A percentile compares a stretch with the other conserved stretches of the same genome.
Conservation (phyloP, 2,113 vertebrate genomes). For the Etheostoma spectabile region DNA sequence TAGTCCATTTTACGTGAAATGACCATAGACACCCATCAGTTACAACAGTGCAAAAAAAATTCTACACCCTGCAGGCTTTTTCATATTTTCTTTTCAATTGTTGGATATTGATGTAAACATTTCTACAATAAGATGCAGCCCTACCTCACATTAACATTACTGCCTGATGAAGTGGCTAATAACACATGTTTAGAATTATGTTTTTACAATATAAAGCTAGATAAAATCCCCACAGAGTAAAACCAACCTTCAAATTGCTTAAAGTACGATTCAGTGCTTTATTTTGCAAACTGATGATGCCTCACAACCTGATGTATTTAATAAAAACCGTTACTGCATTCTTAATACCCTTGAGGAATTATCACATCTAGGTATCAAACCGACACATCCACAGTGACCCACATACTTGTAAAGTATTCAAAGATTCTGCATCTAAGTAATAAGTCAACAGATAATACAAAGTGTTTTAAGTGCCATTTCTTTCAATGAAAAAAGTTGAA, state of each 20-base stretch:
- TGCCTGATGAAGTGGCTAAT: background rate
- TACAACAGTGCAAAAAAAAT: too few relatives aligned
- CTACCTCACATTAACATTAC: background rate
- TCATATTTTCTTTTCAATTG: background rate
- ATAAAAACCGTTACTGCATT: conserved; percentile 1
- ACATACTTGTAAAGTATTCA: background rate
- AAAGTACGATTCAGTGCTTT: background rate
- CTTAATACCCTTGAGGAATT: conserved; percentile 15
- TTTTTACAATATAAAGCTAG: background rate
- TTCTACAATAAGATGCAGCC: background rate
- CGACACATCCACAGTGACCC: background rate
- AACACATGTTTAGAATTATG: background rate
- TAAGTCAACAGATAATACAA: background rate
- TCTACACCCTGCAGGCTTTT: background rate
- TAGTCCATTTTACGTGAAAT: background rate
- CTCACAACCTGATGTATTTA: background rate
- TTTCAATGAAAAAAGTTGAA: background rate
- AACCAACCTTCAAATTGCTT: background rate
- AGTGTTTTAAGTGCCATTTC: background rate
- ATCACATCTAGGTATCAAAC: conserved; percentile 7
- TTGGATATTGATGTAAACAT: background rate
- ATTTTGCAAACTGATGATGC: conserved; percentile 13
- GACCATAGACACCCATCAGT: background rate
- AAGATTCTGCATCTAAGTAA: background rate
- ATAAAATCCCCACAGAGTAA: background rate